Evolutionary conservation across 2,113 vertebrate genomes (phyloP), one percentile per base, ranked within the genome.

Genomic region (Polypterus senegalus): DNA sequence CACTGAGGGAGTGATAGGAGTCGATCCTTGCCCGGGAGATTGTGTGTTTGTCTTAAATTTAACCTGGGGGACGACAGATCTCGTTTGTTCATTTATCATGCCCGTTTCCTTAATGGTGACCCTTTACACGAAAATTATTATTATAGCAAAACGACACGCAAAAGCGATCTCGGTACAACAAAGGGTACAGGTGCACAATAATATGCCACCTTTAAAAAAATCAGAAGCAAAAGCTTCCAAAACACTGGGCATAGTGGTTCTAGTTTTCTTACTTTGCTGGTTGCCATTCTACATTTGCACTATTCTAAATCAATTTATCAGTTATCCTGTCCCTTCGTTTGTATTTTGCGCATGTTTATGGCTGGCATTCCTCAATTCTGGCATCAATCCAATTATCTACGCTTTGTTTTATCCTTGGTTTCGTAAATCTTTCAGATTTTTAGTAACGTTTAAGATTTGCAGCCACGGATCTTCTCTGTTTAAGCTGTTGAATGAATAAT

Each of bases 181-280:
- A 54, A 51, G 57, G 9, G 6, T 54, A 54, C 53, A 54, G n/a
- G 46, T 54, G 45, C 8, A 47, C 53, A 62, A 54, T 27, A 27
- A 27, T 27, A 27, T 27, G 27, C 27, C 27, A 27, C 27, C 27
- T 27, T 27, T 27, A 27, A 27, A 27, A 27, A 27, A 27, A 27
- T 27, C 27, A 47, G 61, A 62, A 62, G 48, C n/a, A 27, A 62
- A 62, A 55, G 61, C 61, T 53, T 51, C 61, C 11, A 62, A 62
- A 47, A 55, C 61, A 3, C 45, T 62, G 45, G 61, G 61, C 11
- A 62, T 62, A 46, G 61, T 62, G 51, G 48, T 62, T 51, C 51
- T 51, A 2, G 61, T 62, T 11, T 62, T 62, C 45, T 11, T 62
- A 62, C 49, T 62, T 27, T 27, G 27, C 27, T 27, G 27, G 27